A percentile compares a stretch with the other conserved stretches of the same genome.
These are phyloP conservation scores for Montipora sp. DNA, from an alignment of 64 coral and sea anemone species.

Conservation along the genomic window DNA sequence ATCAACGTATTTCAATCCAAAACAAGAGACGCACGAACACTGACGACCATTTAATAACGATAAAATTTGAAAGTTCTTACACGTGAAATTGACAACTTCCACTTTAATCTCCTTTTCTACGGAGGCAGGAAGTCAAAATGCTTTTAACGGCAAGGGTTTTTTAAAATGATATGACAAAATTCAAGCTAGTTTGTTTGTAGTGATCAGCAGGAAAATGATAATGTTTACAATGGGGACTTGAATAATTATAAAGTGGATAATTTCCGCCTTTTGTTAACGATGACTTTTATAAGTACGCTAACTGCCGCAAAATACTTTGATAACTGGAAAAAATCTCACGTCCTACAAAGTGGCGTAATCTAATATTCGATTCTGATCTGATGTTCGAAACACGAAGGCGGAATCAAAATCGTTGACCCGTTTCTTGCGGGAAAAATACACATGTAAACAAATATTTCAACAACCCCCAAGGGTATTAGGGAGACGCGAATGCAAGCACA, in stretches of 20 bases:
- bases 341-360: background rate
- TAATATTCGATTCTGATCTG: background rate
- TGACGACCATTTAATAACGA: conserved; percentile 1
- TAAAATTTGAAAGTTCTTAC: background rate
- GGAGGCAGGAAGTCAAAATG: background rate
- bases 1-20: background rate
- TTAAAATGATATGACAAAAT: background rate
- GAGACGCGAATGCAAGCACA: background rate
- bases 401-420: background rate
- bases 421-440: background rate
- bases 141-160: background rate
- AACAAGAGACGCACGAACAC: background rate
- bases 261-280: conserved; percentile 27
- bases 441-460: conserved; percentile 38
- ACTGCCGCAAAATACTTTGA: background rate
- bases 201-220: background rate
- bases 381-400: background rate
- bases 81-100: background rate
- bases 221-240: conserved; percentile 40
- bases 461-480: background rate
- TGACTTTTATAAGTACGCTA: conserved; percentile 9
- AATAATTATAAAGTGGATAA: conserved; percentile 34
- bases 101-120: background rate
- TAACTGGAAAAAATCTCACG: background rate
- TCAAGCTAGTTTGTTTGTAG: background rate